Evolutionary conservation across 2,113 vertebrate genomes (phyloP).

Genomic region (Phrynosoma blainvillii): DNA sequence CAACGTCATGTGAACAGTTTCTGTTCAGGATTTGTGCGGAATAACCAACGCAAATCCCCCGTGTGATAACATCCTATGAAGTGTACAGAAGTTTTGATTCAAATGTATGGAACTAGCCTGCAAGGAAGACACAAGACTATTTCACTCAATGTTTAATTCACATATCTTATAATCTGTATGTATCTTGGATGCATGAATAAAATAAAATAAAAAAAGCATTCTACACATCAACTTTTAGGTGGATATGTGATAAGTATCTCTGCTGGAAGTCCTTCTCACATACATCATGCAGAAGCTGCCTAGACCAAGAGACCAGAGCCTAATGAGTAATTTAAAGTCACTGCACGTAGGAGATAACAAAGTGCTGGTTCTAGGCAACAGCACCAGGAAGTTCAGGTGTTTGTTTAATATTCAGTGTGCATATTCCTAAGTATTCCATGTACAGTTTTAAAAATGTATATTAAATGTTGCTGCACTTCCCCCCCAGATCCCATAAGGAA

Average conservation of each 20-base stretch:
- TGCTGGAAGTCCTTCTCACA: conserved; percentile 59
- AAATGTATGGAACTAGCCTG: conserved; percentile 23
- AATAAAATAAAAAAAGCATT: conserved; percentile 58
- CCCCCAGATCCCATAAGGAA: conserved; percentile 63
- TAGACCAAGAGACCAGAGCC: conserved; percentile 64
- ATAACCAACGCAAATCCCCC: too few relatives aligned
- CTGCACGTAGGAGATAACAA: conserved; percentile 67
- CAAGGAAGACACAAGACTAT: conserved; percentile 14
- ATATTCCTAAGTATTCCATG: conserved; percentile 63
- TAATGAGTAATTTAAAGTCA: conserved; percentile 70
- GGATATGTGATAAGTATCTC: conserved; percentile 65
- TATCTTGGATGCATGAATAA: conserved; percentile 55
- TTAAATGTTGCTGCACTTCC: conserved; percentile 55
- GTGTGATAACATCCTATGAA: too few relatives aligned
- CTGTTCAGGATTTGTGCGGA: too few relatives aligned
- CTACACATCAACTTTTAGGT: conserved; percentile 65
- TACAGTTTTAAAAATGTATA: conserved; percentile 56
- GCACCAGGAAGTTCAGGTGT: conserved; percentile 63
- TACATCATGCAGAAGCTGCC: conserved; percentile 63
- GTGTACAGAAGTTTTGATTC: conserved; percentile 32
- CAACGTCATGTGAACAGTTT: too few relatives aligned
- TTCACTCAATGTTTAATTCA: conserved; percentile 52
- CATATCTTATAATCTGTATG: conserved; percentile 60
- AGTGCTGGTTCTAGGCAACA: conserved; percentile 70
- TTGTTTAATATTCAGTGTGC: conserved; percentile 72